Percentiles rank a stretch among this genome's conserved stretches.
Conservation (phyloP, 2,888 invertebrate species). For the Chesias legatella region DNA sequence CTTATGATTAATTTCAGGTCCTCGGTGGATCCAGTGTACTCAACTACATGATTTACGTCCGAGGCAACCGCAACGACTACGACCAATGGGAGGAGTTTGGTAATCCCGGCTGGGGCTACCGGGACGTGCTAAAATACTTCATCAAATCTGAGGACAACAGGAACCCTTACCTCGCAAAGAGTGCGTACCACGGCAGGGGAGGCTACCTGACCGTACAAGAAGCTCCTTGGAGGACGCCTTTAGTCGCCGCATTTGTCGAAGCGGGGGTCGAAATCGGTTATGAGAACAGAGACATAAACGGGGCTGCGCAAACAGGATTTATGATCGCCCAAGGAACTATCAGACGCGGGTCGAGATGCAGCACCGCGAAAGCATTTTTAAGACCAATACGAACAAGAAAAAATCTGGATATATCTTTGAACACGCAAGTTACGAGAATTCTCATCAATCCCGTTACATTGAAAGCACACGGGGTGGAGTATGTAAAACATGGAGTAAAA, state of each 20-base stretch:
- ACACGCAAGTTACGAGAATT: slow-evolving; percentile 88
- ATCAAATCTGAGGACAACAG: slow-evolving; percentile 94
- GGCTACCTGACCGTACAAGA: slow-evolving; percentile 90
- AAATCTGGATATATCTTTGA: slow-evolving; percentile 90
- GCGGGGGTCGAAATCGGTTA: slow-evolving; percentile 91
- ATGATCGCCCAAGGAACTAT: slow-evolving; percentile 92
- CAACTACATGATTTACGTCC: slow-evolving; percentile 94
- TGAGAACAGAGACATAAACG: slow-evolving; percentile 90
- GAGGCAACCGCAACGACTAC: slow-evolving; percentile 92
- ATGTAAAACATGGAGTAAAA: slow-evolving; percentile 85
- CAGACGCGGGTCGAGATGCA: slow-evolving; percentile 88
- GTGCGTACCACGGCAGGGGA: slow-evolving; percentile 85
- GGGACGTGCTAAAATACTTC: slow-evolving; percentile 92
- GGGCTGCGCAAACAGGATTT: slow-evolving; percentile 88
- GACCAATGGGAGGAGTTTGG: slow-evolving; percentile 93
- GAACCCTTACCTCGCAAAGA: slow-evolving; percentile 88
- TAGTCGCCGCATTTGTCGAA: slow-evolving; percentile 91
- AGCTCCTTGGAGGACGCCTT: slow-evolving; percentile 90
- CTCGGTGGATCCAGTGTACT: slow-evolving; percentile 93
- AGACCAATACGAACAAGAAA: slow-evolving; percentile 86
- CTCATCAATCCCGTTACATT: slow-evolving; percentile 87
- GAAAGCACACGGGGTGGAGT: slow-evolving; percentile 90
- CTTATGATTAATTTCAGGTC: slow-evolving; percentile 80
- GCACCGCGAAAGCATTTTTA: slow-evolving; percentile 93
- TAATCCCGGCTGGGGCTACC: slow-evolving; percentile 94